Evolutionary conservation across 1,140 invertebrate genomes (phyloP), one percentile per base, ranked within the genome.

Genomic region (Bicyclus anynana): DNA sequence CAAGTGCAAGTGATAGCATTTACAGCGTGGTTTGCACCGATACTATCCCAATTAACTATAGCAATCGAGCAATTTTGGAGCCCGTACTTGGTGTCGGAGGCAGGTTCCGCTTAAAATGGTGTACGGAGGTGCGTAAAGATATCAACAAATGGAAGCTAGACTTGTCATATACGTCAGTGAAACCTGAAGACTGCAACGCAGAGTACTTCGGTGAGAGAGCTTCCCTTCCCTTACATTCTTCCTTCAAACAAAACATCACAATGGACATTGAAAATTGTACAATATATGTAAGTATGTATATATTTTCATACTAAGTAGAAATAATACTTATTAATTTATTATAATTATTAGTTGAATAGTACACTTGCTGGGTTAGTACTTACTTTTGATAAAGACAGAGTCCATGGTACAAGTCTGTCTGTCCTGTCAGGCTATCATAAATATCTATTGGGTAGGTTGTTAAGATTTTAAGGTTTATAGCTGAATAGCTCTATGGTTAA

Each of bases 101-200:
- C 10, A 66, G 80, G 5, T 80, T 77, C 38, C 61, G 12, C n/a
- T 26, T 74, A 14, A 49, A 72, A 13, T 72, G 72, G 67, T 83
- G 77, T 55, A 69, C 67, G 10, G 6, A 29, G 20, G 52, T 48
- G 0, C 37, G 64, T 10, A 29, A 48, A 2, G 58, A 84, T 21
- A 37, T 64, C n/a, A 72, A 53, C 1, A 12, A 44, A 5, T 98
- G 96, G 96, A 20, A 33, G 5, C 21, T 74, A 0, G 23, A 52
- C 5, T 46, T 74, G 10, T 27, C 27, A 1, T 72, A 60, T 40
- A 40, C 57, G 2, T 17, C 29, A 5, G 40, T 37, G 1, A 49
- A 54, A 7, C 47, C 27, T 12, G 27, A 58, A 10, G 16, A 42
- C 14, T 70, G 70, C 23, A 44, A 54, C 5, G 16, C 38, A 2